Base-by-base conservation (phyloP, 2,888 invertebrate genomes). In the Carabus problematicus region DNA sequence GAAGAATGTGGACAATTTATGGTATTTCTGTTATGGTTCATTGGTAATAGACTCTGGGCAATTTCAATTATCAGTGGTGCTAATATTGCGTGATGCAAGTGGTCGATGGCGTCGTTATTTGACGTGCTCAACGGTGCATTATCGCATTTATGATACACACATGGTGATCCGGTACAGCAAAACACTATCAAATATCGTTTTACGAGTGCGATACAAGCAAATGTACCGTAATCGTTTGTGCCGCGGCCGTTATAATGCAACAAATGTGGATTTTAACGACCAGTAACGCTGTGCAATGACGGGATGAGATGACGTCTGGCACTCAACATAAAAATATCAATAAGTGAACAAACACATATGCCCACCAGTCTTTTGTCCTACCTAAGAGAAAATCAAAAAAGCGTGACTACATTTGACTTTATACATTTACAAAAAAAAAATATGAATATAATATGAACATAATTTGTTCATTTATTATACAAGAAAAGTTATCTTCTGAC, bases 121-220 rank as follows among this genome's bases (percentile, higher is more conserved):
- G 49, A 49, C 3, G 14, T 49, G 18, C 14, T 8, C 14, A 12
- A 19, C 52, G 45, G 12, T 19, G 45, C 45, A 43, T 56, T 56
- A 64, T 64, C 64, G 6, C 56, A 56, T 64, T 64, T 64, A 64
- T 52, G 64, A 56, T 55, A 29, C 43, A 64, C 62, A 52, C 52
- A 63, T 63, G 62, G 64, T 54, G 52, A 11, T 45, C 52, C 42
- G 1, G 39, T 64, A 45, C 45, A 56, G 19, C 19, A 43, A 52
- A 54, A 64, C 52, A 43, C 55, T 54, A 64, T 64, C 64, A 55
- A 64, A 55, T 64, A 64, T 56, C 64, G 64, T 29, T 64, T 64
- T 64, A 64, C 56, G 64, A 64, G 29, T 56, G 64, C 56, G 64
- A 64, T 64, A 64, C 29, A 45, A 43, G 43, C 45, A 64, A 64